These are phyloP conservation scores for Eclectus roratus DNA, from an alignment of 2,113 vertebrate species.

Conservation along the genomic window DNA sequence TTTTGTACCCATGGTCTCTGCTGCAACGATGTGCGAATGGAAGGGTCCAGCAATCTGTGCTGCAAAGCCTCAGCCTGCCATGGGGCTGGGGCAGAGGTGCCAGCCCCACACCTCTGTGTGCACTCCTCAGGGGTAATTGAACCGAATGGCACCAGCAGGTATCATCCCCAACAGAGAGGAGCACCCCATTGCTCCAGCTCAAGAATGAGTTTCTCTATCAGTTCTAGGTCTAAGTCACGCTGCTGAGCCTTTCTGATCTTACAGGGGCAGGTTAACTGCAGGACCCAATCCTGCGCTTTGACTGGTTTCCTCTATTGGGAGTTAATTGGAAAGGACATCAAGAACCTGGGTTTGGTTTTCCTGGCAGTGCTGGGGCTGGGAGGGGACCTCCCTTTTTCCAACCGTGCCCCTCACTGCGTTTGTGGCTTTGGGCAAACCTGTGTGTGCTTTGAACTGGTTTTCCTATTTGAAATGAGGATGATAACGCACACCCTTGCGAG, in stretches of 20 bases:
- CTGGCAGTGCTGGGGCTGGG: neutral
- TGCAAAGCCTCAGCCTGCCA: neutral
- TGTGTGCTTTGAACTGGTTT: neutral
- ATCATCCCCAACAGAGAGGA: neutral
- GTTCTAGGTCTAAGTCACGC: neutral
- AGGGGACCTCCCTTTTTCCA: neutral
- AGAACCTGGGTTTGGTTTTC: neutral
- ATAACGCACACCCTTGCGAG: neutral
- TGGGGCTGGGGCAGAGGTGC: accelerated
- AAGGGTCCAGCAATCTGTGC: neutral
- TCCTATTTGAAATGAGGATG: neutral
- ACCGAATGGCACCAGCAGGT: neutral
- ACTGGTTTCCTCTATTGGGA: neutral
- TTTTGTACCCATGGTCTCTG: neutral
- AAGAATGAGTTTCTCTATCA: neutral
- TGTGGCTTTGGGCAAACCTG: neutral
- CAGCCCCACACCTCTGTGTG: accelerated
- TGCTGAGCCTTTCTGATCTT: neutral
- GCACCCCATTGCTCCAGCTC: neutral
- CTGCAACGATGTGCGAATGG: accelerated
- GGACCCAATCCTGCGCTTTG: accelerated
- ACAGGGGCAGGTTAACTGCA: neutral
- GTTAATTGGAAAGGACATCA: neutral
- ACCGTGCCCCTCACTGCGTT: neutral
- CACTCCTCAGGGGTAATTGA: accelerated